These are phyloP conservation scores for Ochlodes sylvanus DNA, from an alignment of 2,888 invertebrate genomes.

Conservation along the genomic window DNA sequence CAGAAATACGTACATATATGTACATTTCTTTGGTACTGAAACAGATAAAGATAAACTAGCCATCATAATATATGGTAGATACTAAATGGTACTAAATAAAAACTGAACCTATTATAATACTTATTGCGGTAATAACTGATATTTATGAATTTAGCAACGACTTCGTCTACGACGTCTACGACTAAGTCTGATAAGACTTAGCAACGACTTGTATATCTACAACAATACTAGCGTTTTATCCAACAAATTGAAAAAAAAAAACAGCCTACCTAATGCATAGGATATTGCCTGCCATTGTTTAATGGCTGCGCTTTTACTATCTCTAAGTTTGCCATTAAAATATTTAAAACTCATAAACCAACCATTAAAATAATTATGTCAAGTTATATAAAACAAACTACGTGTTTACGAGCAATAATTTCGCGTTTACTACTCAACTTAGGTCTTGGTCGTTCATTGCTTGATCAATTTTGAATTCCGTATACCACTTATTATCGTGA, in stretches of 20 bases:
- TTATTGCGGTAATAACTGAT: no score
- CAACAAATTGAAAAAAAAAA: no score
- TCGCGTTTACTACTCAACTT: conserved; percentile 24
- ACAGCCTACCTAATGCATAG: no score
- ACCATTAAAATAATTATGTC: conserved; percentile 31
- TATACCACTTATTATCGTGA: conserved; percentile 23
- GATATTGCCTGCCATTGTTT: neutral
- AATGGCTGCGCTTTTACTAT: neutral
- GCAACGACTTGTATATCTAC: no score
- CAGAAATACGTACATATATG: conserved; percentile 44
- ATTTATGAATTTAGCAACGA: no score
- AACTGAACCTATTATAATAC: no score
- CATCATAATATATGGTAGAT: conserved; percentile 1
- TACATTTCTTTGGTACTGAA: conserved; percentile 17
- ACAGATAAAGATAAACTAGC: neutral
- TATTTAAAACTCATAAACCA: conserved; percentile 32
- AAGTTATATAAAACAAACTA: conserved; percentile 30
- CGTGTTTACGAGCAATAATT: conserved; percentile 33
- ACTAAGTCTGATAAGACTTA: no score
- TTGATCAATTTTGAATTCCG: conserved; percentile 25
- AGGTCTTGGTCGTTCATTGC: conserved; percentile 14
- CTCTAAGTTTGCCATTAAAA: conserved; percentile 12
- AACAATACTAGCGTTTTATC: no score
- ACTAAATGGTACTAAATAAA: no score
- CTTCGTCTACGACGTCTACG: no score